Evolutionary conservation across 2,113 vertebrate genomes (phyloP).

Genomic region (Clarias gariepinus): DNA sequence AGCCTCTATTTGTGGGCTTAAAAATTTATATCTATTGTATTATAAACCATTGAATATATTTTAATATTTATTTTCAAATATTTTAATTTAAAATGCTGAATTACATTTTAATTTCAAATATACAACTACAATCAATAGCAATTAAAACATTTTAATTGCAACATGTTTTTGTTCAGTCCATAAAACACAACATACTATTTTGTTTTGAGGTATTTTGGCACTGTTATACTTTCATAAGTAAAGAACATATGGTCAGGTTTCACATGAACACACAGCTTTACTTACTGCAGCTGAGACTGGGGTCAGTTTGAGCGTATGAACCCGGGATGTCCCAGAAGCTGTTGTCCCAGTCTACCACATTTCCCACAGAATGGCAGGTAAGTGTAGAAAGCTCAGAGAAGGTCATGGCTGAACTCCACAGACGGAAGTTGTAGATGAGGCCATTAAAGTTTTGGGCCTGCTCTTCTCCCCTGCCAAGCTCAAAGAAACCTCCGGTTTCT

Average conservation of each 20-base stretch:
- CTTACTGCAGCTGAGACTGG: slow-evolving; percentile 94
- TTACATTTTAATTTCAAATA: too few relatives aligned
- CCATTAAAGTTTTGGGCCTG: slow-evolving; percentile 75
- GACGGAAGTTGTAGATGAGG: slow-evolving; percentile 90
- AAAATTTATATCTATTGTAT: too few relatives aligned
- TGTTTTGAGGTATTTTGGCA: too few relatives aligned
- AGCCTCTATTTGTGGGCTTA: too few relatives aligned
- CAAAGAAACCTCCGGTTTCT: slow-evolving; percentile 72
- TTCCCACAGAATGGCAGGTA: slow-evolving; percentile 82
- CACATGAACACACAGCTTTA: slow-evolving; percentile 43
- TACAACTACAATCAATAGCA: too few relatives aligned
- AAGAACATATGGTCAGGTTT: background rate
- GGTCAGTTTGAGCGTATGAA: slow-evolving; percentile 79
- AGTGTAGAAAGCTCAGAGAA: slow-evolving; percentile 71
- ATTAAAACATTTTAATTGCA: too few relatives aligned
- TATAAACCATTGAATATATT: too few relatives aligned
- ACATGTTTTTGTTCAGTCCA: too few relatives aligned
- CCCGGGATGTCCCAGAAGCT: slow-evolving; percentile 85
- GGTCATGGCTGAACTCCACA: slow-evolving; percentile 87
- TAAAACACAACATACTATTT: too few relatives aligned
- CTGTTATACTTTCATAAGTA: background rate
- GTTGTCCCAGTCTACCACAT: slow-evolving; percentile 92
- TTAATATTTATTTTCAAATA: too few relatives aligned
- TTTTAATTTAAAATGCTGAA: too few relatives aligned
- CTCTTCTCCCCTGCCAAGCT: slow-evolving; percentile 69